Conservation (phyloP, 2,113 vertebrate genomes). For the Fulica atra region DNA sequence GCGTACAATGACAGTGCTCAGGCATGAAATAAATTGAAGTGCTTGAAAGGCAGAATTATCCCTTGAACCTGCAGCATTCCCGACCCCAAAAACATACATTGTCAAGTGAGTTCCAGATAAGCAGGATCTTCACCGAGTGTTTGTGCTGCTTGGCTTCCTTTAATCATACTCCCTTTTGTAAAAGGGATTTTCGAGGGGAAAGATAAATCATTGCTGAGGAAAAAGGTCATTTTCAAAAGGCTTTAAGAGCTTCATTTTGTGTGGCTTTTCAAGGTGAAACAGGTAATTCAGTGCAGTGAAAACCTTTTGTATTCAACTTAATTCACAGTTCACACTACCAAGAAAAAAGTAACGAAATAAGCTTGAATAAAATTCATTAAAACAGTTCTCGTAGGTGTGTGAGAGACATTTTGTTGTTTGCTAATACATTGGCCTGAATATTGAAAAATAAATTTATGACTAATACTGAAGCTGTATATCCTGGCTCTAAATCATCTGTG, state of each 20-base stretch:
- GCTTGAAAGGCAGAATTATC: slow-evolving; percentile 94
- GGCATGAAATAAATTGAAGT: slow-evolving; percentile 94
- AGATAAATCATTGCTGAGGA: slow-evolving; percentile 92
- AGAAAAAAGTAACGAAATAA: slow-evolving; percentile 70
- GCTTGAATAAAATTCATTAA: slow-evolving; percentile 69
- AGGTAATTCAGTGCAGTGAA: slow-evolving; percentile 78
- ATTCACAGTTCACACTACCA: slow-evolving; percentile 72
- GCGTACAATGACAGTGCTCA: slow-evolving; percentile 87
- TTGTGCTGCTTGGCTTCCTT: slow-evolving; percentile 87
- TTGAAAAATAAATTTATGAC: slow-evolving; percentile 59
- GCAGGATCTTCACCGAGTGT: slow-evolving; percentile 82
- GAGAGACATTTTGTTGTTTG: slow-evolving; percentile 54
- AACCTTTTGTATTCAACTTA: slow-evolving; percentile 80
- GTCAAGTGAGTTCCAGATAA: slow-evolving; percentile 84
- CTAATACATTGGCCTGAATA: slow-evolving; percentile 3
- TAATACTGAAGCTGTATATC: slow-evolving; percentile 11
- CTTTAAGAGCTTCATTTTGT: slow-evolving; percentile 84
- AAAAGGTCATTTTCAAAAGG: slow-evolving; percentile 86
- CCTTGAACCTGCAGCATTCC: slow-evolving; percentile 90
- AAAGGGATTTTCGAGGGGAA: slow-evolving; percentile 82
- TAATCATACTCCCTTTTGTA: slow-evolving; percentile 84
- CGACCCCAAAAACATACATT: slow-evolving; percentile 83
- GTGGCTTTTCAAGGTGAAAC: slow-evolving; percentile 83
- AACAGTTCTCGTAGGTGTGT: neutral
- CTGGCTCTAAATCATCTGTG: slow-evolving; percentile 48